Percentiles rank a stretch among this genome's conserved stretches.
Evolutionary conservation across 2,888 invertebrate species (phyloP).

Genomic region (Caenorhabditis sp.): DNA sequence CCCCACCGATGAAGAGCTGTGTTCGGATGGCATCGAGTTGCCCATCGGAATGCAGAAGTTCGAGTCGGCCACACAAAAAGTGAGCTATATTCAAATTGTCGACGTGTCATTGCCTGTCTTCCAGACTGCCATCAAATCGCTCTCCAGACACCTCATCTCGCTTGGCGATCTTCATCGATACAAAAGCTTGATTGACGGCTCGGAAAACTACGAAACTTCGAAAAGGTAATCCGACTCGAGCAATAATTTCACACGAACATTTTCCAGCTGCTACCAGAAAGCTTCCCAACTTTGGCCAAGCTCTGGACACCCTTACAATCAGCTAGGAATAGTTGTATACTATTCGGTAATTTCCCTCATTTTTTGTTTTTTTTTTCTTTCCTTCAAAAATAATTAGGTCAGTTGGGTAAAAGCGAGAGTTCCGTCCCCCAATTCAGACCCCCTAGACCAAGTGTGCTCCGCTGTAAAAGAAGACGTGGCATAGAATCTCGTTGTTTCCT

Average conservation of each 20-base stretch:
- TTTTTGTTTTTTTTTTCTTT: background rate
- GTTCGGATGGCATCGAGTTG: background rate
- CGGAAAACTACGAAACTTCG: slow-evolving; percentile 87
- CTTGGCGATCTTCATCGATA: slow-evolving; percentile 95
- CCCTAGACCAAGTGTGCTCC: background rate
- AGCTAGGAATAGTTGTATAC: slow-evolving; percentile 92
- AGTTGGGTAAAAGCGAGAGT: slow-evolving; percentile 33
- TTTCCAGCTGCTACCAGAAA: slow-evolving; percentile 92
- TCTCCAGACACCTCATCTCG: slow-evolving; percentile 92
- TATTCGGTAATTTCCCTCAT: slow-evolving; percentile 82
- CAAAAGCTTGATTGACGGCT: slow-evolving; percentile 88
- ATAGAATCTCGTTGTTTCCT: slow-evolving; percentile 1
- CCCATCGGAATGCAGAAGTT: slow-evolving; percentile 44
- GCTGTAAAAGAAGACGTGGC: too few relatives aligned
- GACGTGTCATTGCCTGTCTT: too few relatives aligned
- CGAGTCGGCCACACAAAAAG: slow-evolving; percentile 11
- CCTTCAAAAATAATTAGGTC: background rate
- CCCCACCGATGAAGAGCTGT: slow-evolving; percentile 29
- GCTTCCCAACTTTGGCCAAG: slow-evolving; percentile 95
- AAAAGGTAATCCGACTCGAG: too few relatives aligned
- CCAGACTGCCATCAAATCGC: slow-evolving; percentile 85
- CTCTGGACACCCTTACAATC: slow-evolving; percentile 96
- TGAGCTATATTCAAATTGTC: slow-evolving; percentile 3
- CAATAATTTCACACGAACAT: too few relatives aligned
- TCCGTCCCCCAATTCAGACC: background rate